phyloP scores from a whole-genome alignment of 1,140 invertebrate species.

The Bombus superbus region DNA sequence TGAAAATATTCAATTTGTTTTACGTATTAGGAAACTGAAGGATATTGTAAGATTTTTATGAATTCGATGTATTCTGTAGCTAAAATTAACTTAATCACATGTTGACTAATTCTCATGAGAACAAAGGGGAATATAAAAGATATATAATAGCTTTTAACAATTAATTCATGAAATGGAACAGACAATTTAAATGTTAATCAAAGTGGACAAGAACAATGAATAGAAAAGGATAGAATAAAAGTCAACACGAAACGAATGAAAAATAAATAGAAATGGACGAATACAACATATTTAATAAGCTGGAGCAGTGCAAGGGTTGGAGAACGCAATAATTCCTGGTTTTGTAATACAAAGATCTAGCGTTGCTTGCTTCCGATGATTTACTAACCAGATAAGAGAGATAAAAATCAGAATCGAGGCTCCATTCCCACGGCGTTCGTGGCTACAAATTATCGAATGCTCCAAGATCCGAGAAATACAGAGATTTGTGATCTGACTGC shows the following conservation, averaged over 20 bases:
- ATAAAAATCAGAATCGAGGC: slow-evolving; percentile 54
- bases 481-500: slow-evolving; percentile 34
- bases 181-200: background rate
- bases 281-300: background rate
- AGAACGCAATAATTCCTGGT: background rate
- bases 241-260: background rate
- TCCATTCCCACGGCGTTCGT: slow-evolving; percentile 62
- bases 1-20: background rate
- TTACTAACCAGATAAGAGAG: slow-evolving; percentile 40
- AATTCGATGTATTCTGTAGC: too few species aligned
- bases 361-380: slow-evolving; percentile 18
- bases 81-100: background rate
- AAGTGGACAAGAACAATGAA: background rate
- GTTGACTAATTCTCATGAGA: background rate
- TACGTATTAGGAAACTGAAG: background rate
- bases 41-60: too few species aligned
- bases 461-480: slow-evolving; percentile 34
- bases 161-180: background rate
- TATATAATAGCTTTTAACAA: background rate
- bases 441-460: slow-evolving; percentile 65
- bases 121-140: background rate
- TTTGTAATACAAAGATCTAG: background rate
- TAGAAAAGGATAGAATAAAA: background rate
- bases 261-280: background rate
- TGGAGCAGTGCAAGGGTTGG: background rate